Conservation (phyloP, 2,113 vertebrate genomes). For the Rhadina sibilatrix region DNA sequence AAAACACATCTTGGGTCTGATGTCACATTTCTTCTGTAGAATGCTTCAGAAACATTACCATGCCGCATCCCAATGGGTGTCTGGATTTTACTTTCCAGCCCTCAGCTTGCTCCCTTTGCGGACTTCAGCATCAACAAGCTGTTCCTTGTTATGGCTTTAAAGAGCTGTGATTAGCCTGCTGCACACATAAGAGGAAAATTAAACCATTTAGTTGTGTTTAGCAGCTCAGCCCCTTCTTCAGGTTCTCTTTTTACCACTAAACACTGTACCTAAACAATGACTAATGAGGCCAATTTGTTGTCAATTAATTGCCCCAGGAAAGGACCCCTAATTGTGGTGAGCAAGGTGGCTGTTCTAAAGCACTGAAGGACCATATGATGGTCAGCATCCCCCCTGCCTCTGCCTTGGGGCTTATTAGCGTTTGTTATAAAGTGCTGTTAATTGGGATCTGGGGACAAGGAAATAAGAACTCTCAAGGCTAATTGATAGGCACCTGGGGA, state of each 20-base stretch:
- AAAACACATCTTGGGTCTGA: conserved; percentile 23
- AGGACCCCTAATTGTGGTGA: conserved; percentile 58
- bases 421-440: conserved; percentile 55
- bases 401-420: conserved; percentile 41
- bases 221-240: conserved; percentile 45
- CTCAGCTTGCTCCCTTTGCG: background rate
- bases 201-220: conserved; percentile 26
- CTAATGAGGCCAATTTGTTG: conserved; percentile 64
- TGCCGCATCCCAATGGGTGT: background rate
- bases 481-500: conserved; percentile 58
- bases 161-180: conserved; percentile 62
- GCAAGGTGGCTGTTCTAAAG: conserved; percentile 45
- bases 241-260: conserved; percentile 8
- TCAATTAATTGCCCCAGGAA: conserved; percentile 62
- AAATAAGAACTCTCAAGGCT: conserved; percentile 63
- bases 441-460: conserved; percentile 62
- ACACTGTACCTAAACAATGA: conserved; percentile 60
- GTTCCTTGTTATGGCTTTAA: conserved; percentile 10
- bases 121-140: conserved; percentile 44
- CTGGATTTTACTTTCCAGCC: conserved; percentile 32
- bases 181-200: conserved; percentile 34
- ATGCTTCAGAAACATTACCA: background rate
- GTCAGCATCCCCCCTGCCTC: conserved; percentile 36
- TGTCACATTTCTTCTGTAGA: background rate
- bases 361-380: conserved; percentile 28